Conservation (phyloP, 2,797 vertebrate species). For the Betta splendens region DNA sequence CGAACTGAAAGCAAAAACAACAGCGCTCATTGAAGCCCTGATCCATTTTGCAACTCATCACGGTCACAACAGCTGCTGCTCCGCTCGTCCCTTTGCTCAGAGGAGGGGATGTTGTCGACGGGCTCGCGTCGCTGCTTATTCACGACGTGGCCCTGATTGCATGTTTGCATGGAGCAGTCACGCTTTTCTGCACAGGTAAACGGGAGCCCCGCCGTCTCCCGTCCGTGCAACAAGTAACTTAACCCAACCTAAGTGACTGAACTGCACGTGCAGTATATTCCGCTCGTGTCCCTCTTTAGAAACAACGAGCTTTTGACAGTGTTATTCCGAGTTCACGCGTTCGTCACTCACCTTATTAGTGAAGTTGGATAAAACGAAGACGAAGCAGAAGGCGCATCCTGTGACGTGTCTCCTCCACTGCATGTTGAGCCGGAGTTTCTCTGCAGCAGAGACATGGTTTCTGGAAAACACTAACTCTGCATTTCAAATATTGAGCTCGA, state of each 20-base stretch:
- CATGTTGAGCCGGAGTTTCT: slow-evolving; percentile 75
- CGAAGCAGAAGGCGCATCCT: slow-evolving; percentile 82
- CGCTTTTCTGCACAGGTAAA: neutral
- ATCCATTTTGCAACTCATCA: neutral
- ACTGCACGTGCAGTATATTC: too few species aligned
- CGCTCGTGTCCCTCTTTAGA: too few species aligned
- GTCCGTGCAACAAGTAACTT: too few species aligned
- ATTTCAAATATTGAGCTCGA: neutral
- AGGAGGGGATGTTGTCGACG: neutral
- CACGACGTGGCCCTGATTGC: neutral
- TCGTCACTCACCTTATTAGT: slow-evolving; percentile 89
- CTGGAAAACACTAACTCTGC: rapidly evolving
- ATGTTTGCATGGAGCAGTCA: neutral
- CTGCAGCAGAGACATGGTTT: slow-evolving; percentile 48
- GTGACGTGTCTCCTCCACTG: slow-evolving; percentile 71
- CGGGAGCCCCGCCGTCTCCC: neutral
- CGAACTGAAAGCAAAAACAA: slow-evolving; percentile 84
- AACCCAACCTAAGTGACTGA: too few species aligned
- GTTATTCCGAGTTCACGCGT: neutral
- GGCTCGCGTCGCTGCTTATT: neutral
- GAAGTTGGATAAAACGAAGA: slow-evolving; percentile 88
- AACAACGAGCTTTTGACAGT: neutral
- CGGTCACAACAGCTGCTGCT: neutral
- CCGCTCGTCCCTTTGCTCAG: too few species aligned
- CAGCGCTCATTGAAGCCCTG: neutral